These are phyloP conservation scores for Distichodus sexfasciatus DNA, from an alignment of 2,797 vertebrate genomes.

Conservation along the genomic window DNA sequence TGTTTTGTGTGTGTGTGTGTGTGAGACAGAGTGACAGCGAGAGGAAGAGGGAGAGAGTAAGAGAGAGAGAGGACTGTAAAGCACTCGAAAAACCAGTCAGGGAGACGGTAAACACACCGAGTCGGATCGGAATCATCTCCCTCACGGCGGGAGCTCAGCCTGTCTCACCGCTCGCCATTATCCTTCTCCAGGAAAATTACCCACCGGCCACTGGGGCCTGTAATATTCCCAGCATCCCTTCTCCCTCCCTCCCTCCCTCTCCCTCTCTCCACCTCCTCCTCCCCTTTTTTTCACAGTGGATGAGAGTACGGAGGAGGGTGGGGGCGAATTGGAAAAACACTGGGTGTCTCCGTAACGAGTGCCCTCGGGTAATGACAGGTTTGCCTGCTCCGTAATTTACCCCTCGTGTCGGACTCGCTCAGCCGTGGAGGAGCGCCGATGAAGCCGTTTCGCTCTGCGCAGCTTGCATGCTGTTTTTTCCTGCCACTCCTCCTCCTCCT, in stretches of 20 bases:
- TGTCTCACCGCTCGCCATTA: slow-evolving; percentile 68
- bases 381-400: slow-evolving; percentile 69
- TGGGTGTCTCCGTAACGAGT: slow-evolving; percentile 61
- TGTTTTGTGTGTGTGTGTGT: slow-evolving; percentile 16
- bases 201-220: slow-evolving; percentile 60
- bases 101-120: slow-evolving; percentile 64
- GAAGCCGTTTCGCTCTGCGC: slow-evolving; percentile 47
- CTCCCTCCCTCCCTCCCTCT: neutral
- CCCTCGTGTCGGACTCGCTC: slow-evolving; percentile 45
- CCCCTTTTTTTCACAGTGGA: too few species aligned
- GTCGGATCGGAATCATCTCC: slow-evolving; percentile 61
- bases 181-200: slow-evolving; percentile 69
- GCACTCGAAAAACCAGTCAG: slow-evolving; percentile 51
- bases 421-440: slow-evolving; percentile 39
- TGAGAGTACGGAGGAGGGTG: slow-evolving; percentile 55
- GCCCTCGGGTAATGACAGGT: slow-evolving; percentile 73
- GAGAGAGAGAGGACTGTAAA: neutral
- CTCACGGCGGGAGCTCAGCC: slow-evolving; percentile 59
- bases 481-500: slow-evolving; percentile 30
- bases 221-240: slow-evolving; percentile 68
- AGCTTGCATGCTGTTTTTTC: too few species aligned
- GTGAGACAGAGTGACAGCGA: neutral
- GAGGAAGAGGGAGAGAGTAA: neutral
- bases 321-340: slow-evolving; percentile 59
- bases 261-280: slow-evolving; percentile 52